Base-by-base conservation (phyloP, 2,113 vertebrate genomes). In the Xiphophorus couchianus region DNA sequence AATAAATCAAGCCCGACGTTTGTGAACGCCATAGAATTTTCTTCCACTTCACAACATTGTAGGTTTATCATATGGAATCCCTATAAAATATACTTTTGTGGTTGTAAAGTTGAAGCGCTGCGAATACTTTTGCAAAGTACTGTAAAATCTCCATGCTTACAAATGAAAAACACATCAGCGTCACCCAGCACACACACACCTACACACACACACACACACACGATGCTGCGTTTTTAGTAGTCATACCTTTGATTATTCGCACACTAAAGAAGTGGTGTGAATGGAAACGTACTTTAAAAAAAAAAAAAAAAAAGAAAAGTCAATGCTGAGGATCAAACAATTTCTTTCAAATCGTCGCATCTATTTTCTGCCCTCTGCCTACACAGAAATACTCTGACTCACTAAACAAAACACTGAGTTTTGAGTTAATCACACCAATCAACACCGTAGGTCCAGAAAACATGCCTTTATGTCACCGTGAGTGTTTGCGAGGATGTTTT, bases 341-440 rank as follows among this genome's bases (percentile, higher is more conserved):
- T 86, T 78, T 74, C 74, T 62, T 83, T 87, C 76, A 74, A 76
- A 69, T 84, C 80, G 67, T 66, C 76, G 65, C 82, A 69, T 79
- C 81, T 84, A 85, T 88, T 89, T 91, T 84, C 82, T 77, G 79
- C 86, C 82, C 66, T 67, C 84, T 84, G 71, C 84, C 85, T 74
- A 73, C 90, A 78, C 85, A 73, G 71, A 76, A 67, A 76, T 33
- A 73, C 25, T 63, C 63, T 83, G 84, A 81, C 73, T 77, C 76
- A 78, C 37, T 42, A 60, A 62, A 70, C 76, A 73, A 48, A 84
- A 82, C 73, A 63, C 58, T 58, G 70, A 71, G 67, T 70, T 85
- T 86, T 68, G 73, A 83, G 87, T 84, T 84, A 82, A 87, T 88
- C 68, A 80, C 82, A 84, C 72, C 86, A 78, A 76, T 85, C 66